A percentile compares a stretch with the other conserved stretches of the same genome.
These are phyloP conservation scores for Pediacus dermestoides DNA, from an alignment of 2,888 invertebrate species.

Conservation along the genomic window DNA sequence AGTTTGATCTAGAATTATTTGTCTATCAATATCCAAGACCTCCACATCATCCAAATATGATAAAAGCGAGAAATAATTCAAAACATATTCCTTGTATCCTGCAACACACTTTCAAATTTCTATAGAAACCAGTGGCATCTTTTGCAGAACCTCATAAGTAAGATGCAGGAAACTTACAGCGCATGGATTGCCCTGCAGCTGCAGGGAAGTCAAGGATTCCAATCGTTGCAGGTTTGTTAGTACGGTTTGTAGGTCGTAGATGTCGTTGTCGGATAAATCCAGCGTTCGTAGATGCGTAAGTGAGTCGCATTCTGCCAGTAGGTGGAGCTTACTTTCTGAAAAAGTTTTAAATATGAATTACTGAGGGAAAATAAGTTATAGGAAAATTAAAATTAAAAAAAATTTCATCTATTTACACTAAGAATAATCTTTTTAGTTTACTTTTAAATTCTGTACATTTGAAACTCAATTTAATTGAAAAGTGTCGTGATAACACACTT, in stretches of 20 bases:
- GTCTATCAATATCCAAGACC: constrained; percentile 43
- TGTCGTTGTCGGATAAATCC: constrained; percentile 59
- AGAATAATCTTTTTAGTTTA: too few species aligned
- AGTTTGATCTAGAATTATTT: constrained; percentile 8
- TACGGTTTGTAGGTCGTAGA: constrained; percentile 52
- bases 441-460: too few species aligned
- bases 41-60: constrained; percentile 54
- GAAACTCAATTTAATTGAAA: too few species aligned
- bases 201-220: constrained; percentile 49
- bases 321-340: constrained; percentile 40
- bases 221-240: constrained; percentile 46
- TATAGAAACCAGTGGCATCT: constrained; percentile 1
- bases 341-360: constrained; percentile 22
- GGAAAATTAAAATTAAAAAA: constrained; percentile 3
- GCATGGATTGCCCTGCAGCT: constrained; percentile 59
- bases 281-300: constrained; percentile 39
- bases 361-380: constrained; percentile 1
- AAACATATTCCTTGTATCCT: constrained; percentile 51
- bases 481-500: too few species aligned
- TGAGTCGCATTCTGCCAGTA: constrained; percentile 27
- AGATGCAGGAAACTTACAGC: constrained; percentile 54
- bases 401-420: too few species aligned
- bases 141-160: neutral
- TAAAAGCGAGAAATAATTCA: constrained; percentile 48
- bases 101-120: constrained; percentile 43